Evolutionary conservation across 2,113 vertebrate species (phyloP).

Genomic region (Porphyrio hochstetteri): DNA sequence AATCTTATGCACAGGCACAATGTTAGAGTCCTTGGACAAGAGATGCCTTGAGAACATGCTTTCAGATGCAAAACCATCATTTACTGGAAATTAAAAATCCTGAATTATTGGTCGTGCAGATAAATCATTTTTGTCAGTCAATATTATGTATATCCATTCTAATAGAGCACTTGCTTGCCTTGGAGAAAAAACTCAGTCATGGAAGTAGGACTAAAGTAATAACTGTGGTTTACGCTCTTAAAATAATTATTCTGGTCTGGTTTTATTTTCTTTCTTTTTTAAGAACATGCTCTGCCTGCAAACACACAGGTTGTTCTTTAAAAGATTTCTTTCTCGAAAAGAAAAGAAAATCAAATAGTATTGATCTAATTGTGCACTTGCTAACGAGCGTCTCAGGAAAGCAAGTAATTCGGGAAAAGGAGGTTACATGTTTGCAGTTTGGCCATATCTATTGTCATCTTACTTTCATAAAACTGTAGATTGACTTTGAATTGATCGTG

Average conservation of each 20-base stretch:
- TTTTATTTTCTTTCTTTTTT: neutral
- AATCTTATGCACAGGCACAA: rapidly evolving
- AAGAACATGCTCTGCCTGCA: neutral
- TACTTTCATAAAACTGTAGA: slow-evolving; percentile 12
- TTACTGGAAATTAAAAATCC: neutral
- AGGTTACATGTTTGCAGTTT: neutral
- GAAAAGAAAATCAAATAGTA: slow-evolving; percentile 31
- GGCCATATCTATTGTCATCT: neutral
- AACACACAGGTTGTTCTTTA: neutral
- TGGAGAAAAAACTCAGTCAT: neutral
- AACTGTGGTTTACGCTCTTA: neutral
- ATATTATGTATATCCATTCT: neutral
- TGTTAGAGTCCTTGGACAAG: neutral
- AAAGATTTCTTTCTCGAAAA: neutral
- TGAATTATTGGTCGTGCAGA: neutral
- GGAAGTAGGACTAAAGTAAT: neutral
- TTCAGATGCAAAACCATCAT: neutral
- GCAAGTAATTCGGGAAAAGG: neutral
- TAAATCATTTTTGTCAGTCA: neutral
- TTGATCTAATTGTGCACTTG: slow-evolving; percentile 16
- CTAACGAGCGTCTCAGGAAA: neutral
- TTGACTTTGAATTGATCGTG: neutral
- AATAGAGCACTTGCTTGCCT: neutral
- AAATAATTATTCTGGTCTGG: neutral
- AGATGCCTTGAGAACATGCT: neutral